phyloP scores from a whole-genome alignment of 2,797 vertebrate genomes.

The Aphelocoma californica region DNA sequence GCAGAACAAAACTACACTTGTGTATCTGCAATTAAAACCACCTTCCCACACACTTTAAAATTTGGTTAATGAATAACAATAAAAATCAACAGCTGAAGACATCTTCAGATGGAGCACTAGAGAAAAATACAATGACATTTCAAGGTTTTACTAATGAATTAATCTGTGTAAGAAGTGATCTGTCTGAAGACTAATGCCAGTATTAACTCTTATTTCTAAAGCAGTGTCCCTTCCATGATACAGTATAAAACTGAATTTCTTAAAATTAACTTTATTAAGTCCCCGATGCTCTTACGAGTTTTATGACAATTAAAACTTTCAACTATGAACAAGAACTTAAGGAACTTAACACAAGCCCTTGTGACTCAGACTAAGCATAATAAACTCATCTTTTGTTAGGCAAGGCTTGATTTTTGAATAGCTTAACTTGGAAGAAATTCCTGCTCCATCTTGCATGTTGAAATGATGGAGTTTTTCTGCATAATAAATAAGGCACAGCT shows the following conservation, averaged over 20 bases:
- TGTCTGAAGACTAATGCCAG: background rate
- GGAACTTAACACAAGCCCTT: background rate
- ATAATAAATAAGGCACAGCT: background rate
- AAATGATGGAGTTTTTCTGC: background rate
- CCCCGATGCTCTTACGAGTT: fast-evolving
- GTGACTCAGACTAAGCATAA: background rate
- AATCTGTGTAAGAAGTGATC: background rate
- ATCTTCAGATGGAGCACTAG: background rate
- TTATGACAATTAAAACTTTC: background rate
- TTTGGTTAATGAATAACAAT: background rate
- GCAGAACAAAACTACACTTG: background rate
- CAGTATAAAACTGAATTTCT: background rate
- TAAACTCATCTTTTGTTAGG: background rate
- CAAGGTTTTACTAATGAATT: background rate
- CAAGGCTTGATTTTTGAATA: background rate
- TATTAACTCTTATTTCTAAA: background rate
- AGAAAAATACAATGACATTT: background rate
- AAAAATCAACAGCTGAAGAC: background rate
- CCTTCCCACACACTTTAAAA: background rate
- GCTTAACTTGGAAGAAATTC: background rate
- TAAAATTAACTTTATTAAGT: background rate
- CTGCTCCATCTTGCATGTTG: background rate
- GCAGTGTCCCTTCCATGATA: background rate
- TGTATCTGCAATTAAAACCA: background rate
- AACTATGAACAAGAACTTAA: background rate